These are phyloP conservation scores for Chloropsis hardwickii DNA, from an alignment of 2,113 vertebrate genomes.

Conservation along the genomic window DNA sequence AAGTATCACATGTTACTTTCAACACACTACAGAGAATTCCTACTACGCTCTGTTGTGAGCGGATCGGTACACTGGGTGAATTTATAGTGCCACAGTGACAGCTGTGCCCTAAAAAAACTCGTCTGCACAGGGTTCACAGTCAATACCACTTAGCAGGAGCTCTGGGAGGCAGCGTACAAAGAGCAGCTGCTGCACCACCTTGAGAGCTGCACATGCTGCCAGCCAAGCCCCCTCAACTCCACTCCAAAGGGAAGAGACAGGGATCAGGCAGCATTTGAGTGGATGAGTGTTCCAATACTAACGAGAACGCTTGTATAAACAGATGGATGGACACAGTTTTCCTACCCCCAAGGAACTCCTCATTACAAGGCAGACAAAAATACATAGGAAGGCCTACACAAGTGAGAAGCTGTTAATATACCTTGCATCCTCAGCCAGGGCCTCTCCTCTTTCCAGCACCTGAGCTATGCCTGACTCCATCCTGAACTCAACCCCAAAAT, in stretches of 20 bases:
- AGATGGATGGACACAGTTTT: not conserved
- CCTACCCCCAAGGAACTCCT: not conserved
- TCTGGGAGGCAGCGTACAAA: not conserved
- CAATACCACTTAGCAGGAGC: not conserved
- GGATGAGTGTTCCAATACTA: not conserved
- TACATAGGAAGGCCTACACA: not conserved
- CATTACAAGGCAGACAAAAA: not conserved
- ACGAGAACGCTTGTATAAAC: not conserved
- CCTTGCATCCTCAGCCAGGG: not conserved
- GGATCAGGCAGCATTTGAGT: not conserved
- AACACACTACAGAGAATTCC: not conserved
- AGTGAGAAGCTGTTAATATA: not conserved
- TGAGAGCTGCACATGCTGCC: not conserved
- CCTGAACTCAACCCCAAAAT: not conserved
- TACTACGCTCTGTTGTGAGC: not conserved
- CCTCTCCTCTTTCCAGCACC: not conserved
- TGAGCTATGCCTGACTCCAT: not conserved
- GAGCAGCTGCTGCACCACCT: conserved; percentile 35
- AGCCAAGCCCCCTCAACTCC: not conserved
- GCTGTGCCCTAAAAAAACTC: conserved; percentile 11
- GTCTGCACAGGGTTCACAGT: not conserved
- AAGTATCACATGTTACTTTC: not conserved
- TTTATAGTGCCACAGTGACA: conserved; percentile 5
- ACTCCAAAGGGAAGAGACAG: not conserved
- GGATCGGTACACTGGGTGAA: not conserved